Evolutionary conservation across 92 coral and sea anemone genomes (phyloP).

Genomic region (Paramuricea clavata): DNA sequence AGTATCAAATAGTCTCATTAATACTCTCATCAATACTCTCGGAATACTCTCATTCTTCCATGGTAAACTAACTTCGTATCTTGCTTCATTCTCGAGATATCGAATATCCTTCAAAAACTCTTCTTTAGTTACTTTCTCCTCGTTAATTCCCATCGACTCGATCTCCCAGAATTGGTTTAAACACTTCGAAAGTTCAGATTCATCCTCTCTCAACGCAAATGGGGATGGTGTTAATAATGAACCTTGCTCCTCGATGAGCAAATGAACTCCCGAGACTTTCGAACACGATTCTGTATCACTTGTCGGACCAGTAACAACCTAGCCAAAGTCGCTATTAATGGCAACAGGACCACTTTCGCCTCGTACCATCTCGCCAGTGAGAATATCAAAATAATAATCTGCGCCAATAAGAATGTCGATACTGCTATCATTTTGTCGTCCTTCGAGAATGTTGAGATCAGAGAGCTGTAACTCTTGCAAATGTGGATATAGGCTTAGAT

Average conservation of each 20-base stretch:
- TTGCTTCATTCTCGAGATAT: too few species aligned
- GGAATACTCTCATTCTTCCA: too few species aligned
- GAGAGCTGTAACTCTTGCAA: constrained; percentile 67
- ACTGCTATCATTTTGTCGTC: constrained; percentile 32
- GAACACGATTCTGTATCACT: constrained; percentile 20
- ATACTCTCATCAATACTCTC: too few species aligned
- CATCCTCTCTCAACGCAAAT: not conserved
- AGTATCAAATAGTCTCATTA: constrained; percentile 6
- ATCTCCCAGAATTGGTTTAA: constrained; percentile 64
- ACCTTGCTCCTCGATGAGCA: constrained; percentile 42
- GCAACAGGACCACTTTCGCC: constrained; percentile 74
- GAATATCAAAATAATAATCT: constrained; percentile 71
- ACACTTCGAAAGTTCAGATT: constrained; percentile 43
- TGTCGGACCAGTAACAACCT: constrained; percentile 77
- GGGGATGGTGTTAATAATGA: constrained; percentile 1
- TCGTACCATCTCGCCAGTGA: constrained; percentile 55
- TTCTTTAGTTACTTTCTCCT: not conserved
- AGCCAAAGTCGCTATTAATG: constrained; percentile 64
- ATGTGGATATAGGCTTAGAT: constrained; percentile 53
- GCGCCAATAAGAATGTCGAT: constrained; percentile 73
- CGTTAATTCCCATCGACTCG: constrained; percentile 57
- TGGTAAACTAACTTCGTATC: too few species aligned
- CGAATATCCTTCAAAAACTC: not conserved
- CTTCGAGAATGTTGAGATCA: constrained; percentile 45
- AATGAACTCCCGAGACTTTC: too few species aligned